Percentiles rank a stretch among this genome's conserved stretches.
These are phyloP conservation scores for Tinea semifulvella DNA, from an alignment of 2,888 invertebrate species.

Conservation along the genomic window DNA sequence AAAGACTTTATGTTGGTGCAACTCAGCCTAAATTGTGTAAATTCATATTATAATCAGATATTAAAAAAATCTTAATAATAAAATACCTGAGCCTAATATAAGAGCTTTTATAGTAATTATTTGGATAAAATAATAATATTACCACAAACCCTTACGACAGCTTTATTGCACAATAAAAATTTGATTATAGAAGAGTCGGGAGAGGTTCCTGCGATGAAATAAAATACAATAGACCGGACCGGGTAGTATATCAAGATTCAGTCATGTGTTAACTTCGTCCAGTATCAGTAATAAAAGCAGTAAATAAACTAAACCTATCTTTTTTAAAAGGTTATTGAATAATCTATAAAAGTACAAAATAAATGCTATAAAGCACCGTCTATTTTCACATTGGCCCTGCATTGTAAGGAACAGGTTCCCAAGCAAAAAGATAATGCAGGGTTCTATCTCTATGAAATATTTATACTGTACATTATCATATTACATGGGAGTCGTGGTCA, in stretches of 20 bases:
- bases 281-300: slow-evolving; percentile 6
- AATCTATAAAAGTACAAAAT: slow-evolving; percentile 14
- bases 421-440: slow-evolving; percentile 54
- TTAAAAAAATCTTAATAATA: no score
- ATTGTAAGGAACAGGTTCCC: slow-evolving; percentile 48
- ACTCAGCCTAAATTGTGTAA: no score
- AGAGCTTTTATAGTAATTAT: no score
- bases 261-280: slow-evolving; percentile 4
- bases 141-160: no score
- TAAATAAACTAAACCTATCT: slow-evolving; percentile 8
- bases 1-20: no score
- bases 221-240: no score
- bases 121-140: no score
- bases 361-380: slow-evolving; percentile 16
- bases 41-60: no score
- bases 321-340: slow-evolving; percentile 10
- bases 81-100: no score
- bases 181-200: no score
- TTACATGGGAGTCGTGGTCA: slow-evolving; percentile 61
- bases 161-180: no score
- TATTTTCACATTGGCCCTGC: slow-evolving; percentile 41
- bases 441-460: slow-evolving; percentile 54
- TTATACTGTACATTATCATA: slow-evolving; percentile 63
- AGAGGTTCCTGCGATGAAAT: no score
- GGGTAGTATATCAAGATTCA: neutral